These are phyloP conservation scores for Amphiduros pacificus DNA, from an alignment of 2,888 invertebrate genomes.

Conservation along the genomic window DNA sequence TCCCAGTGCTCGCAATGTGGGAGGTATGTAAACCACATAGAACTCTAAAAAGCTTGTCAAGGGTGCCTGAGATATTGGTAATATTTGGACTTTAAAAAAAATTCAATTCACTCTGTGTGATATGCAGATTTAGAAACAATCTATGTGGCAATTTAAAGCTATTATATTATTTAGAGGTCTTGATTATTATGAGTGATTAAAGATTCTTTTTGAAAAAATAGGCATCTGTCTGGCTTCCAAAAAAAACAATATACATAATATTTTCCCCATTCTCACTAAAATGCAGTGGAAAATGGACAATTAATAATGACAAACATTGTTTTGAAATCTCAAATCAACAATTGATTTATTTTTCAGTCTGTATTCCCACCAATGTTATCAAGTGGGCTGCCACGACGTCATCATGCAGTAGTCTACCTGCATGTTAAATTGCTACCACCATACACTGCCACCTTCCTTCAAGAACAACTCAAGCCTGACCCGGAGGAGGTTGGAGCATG, in stretches of 20 bases:
- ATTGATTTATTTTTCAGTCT: conserved; percentile 48
- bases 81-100: no score
- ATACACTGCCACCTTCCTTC: conserved; percentile 35
- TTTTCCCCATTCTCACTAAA: no score
- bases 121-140: no score
- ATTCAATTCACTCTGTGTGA: no score
- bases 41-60: no score
- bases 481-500: conserved; percentile 56
- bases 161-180: no score
- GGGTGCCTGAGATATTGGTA: no score
- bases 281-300: no score
- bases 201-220: not conserved
- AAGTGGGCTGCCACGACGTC: conserved; percentile 56
- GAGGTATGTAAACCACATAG: no score
- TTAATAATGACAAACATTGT: no score
- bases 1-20: conserved; percentile 17
- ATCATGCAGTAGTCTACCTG: conserved; percentile 60
- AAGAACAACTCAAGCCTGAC: conserved; percentile 43
- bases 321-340: not conserved
- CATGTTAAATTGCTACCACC: conserved; percentile 42
- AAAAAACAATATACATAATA: no score
- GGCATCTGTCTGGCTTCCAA: not conserved
- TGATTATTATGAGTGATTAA: not conserved
- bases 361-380: conserved; percentile 58
- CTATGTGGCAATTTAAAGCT: no score